Percentiles rank a stretch among this genome's conserved stretches.
phyloP scores from a whole-genome alignment of 1,140 invertebrate species.

The Periplaneta americana region DNA sequence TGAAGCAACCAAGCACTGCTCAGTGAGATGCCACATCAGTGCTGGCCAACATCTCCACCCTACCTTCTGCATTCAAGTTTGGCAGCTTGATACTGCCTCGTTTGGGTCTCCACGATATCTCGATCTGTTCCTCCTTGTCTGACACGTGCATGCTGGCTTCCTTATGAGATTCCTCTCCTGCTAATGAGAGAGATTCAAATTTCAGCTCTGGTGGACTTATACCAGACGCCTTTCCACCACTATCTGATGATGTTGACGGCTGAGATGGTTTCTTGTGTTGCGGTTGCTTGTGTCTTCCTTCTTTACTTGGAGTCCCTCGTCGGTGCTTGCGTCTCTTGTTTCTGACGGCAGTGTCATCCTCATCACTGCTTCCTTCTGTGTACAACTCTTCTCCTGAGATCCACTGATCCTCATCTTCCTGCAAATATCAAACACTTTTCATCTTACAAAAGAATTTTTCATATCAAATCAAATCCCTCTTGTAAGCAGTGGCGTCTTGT shows the following conservation, averaged over 20 bases:
- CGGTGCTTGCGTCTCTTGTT: not conserved
- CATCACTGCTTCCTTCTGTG: slow-evolving; percentile 28
- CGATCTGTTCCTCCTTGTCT: slow-evolving; percentile 7
- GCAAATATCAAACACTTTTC: too few species aligned
- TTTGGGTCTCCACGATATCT: slow-evolving; percentile 27
- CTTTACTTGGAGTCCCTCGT: not conserved
- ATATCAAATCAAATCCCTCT: too few species aligned
- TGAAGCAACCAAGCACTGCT: too few species aligned
- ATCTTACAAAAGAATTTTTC: too few species aligned
- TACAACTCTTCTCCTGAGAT: slow-evolving; percentile 28
- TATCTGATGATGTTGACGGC: not conserved
- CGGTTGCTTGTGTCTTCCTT: not conserved
- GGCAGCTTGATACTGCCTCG: slow-evolving; percentile 28
- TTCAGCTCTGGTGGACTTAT: not conserved
- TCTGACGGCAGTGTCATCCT: slow-evolving; percentile 17
- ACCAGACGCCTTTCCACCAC: not conserved
- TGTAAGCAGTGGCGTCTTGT: too few species aligned
- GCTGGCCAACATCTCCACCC: not conserved
- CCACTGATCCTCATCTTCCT: slow-evolving; percentile 30
- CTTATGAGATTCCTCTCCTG: not conserved
- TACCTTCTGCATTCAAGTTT: not conserved
- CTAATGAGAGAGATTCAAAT: not conserved
- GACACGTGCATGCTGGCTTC: not conserved
- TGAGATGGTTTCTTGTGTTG: not conserved
- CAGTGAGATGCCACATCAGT: not conserved